A percentile compares a stretch with the other conserved stretches of the same genome.
These are phyloP conservation scores for Hylyphantes graminicola DNA, from an alignment of 1,140 invertebrate genomes.

Conservation along the genomic window DNA sequence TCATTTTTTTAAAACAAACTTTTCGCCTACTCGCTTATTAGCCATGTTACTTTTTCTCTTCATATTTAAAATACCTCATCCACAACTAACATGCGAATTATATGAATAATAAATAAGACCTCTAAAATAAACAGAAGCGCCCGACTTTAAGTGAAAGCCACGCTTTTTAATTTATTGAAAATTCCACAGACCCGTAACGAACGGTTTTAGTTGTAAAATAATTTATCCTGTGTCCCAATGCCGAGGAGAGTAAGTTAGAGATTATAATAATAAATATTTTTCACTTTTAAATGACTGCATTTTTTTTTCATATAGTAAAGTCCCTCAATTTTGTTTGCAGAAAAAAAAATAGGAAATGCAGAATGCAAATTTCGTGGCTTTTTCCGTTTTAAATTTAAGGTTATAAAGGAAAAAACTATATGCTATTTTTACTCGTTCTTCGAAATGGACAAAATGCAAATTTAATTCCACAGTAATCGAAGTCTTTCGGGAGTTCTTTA, in stretches of 20 bases:
- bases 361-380: too few species aligned
- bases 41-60: too few species aligned
- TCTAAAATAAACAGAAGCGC: slow-evolving; percentile 12
- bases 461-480: too few species aligned
- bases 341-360: too few species aligned
- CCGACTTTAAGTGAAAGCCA: not conserved
- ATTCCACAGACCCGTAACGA: slow-evolving; percentile 42
- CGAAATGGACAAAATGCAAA: too few species aligned
- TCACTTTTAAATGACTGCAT: slow-evolving; percentile 26
- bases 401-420: too few species aligned
- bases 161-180: slow-evolving; percentile 49
- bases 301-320: not conserved
- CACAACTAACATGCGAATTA: slow-evolving; percentile 30
- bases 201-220: slow-evolving; percentile 19
- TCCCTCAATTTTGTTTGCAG: too few species aligned
- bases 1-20: too few species aligned
- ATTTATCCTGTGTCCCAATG: slow-evolving; percentile 2
- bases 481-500: too few species aligned
- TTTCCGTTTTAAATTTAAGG: too few species aligned
- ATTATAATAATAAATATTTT: slow-evolving; percentile 36
- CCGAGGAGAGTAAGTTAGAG: not conserved
- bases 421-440: too few species aligned
- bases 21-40: too few species aligned
- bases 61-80: slow-evolving; percentile 3
- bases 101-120: slow-evolving; percentile 51